Evolutionary conservation across 2,113 vertebrate species (phyloP), one percentile per base, ranked within the genome.

Genomic region (Eptesicus fuscus): DNA sequence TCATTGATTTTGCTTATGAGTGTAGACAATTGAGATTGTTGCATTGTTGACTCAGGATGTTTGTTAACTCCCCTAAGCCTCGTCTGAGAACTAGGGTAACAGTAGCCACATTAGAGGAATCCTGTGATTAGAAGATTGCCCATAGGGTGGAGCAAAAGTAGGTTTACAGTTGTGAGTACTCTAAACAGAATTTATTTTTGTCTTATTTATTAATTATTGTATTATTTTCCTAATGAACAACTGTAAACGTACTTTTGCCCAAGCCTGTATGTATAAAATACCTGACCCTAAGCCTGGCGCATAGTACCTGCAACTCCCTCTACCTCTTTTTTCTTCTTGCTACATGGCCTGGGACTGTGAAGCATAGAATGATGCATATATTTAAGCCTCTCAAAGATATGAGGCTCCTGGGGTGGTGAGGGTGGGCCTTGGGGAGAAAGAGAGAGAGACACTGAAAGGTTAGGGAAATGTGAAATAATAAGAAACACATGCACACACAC

Each of bases 1-100:
- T 92, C 49, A 37, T 71, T 86, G 65, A 32, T 83, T 42, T 78
- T 77, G 14, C 47, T 91, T 92, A n/a, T 83, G 59, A 77, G 65
- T 61, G 16, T 5, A 35, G 37, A 32, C 14, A n/a, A 11, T 42
- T 56, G 80, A 18, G 9, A 47, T 59, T 61, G 35, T 90, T 83
- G 35, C 23, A 3, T 71, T 78, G 44, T n/a, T 94, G 69, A 7
- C 61, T 40, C 5, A 40, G 0, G 37, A 51, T 69, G 47, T 83
- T 71, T 56, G 11, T 73, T 53, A 28, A 65, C 10, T 76, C 83
- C n/a, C 4, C 17, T 51, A 30, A 80, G 13, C 37, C 47, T 91
- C 59, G 5, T 80, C n/a, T 74, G 3, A 83, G 63, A 87, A 35
- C 9, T 47, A 12, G 88, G 25, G 20, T 73, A 25, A 47, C 6